These are phyloP conservation scores for Cotesia glomerata DNA, from an alignment of 1,140 invertebrate genomes.

Conservation along the genomic window DNA sequence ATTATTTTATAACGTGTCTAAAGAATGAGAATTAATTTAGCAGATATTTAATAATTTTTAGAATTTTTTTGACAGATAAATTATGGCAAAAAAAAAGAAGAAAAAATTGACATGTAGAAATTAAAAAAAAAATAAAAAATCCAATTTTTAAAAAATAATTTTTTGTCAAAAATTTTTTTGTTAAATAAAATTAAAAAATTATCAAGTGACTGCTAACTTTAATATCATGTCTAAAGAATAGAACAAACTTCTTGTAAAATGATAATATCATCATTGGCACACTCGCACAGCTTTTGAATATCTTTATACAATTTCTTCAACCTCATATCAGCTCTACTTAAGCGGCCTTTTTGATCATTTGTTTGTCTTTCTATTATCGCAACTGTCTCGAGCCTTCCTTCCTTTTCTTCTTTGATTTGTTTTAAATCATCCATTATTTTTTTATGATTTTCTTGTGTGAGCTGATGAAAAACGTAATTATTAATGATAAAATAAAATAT, in stretches of 20 bases:
- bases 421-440: slow-evolving; percentile 44
- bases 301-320: slow-evolving; percentile 49
- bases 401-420: slow-evolving; percentile 45
- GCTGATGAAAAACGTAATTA: slow-evolving; percentile 19
- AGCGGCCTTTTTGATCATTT: slow-evolving; percentile 50
- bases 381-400: slow-evolving; percentile 43
- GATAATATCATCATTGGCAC: slow-evolving; percentile 41
- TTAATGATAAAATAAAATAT: slow-evolving; percentile 1
- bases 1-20: too few species aligned
- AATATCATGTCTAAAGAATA: background rate
- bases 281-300: slow-evolving; percentile 47
- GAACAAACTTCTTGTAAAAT: slow-evolving; percentile 50
- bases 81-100: too few species aligned
- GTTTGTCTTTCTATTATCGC: slow-evolving; percentile 48
- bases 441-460: slow-evolving; percentile 31
- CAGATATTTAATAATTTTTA: too few species aligned
- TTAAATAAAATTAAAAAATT: background rate
- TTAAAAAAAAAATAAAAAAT: too few species aligned
- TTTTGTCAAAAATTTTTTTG: too few species aligned
- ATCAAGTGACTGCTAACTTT: too few species aligned
- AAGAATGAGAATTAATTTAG: too few species aligned
- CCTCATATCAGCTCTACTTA: slow-evolving; percentile 49
- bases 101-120: too few species aligned
- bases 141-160: too few species aligned
- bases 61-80: too few species aligned